Evolutionary conservation across 2,888 invertebrate genomes (phyloP).

Genomic region (Latheticus oryzae): DNA sequence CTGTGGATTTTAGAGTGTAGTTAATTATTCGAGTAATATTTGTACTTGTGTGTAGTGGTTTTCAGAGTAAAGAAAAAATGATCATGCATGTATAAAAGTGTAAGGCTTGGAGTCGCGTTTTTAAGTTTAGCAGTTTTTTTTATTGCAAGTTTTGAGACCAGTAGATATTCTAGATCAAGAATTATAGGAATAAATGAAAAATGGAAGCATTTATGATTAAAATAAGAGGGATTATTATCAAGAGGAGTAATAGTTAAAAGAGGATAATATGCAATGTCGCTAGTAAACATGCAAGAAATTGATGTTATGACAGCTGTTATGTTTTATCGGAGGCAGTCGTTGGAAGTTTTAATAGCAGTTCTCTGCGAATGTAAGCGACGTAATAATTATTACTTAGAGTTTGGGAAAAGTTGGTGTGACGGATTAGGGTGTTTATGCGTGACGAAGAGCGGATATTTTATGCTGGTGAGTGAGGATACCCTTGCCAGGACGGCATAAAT

Average conservation of each 20-base stretch:
- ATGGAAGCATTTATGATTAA: no score
- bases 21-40: slow-evolving; percentile 21
- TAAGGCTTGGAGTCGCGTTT: slow-evolving; percentile 17
- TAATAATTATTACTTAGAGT: slow-evolving; percentile 39
- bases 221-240: no score
- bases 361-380: slow-evolving; percentile 31
- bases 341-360: slow-evolving; percentile 35
- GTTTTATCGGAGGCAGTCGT: slow-evolving; percentile 26
- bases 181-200: slow-evolving; percentile 27
- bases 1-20: slow-evolving; percentile 15
- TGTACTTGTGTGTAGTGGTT: neutral
- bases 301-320: slow-evolving; percentile 33
- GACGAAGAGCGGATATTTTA: slow-evolving; percentile 35
- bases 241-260: no score
- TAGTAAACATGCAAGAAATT: slow-evolving; percentile 24
- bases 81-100: slow-evolving; percentile 26
- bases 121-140: slow-evolving; percentile 23
- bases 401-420: slow-evolving; percentile 38
- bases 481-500: slow-evolving; percentile 32
- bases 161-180: no score
- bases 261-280: no score
- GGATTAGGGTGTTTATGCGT: slow-evolving; percentile 40
- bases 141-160: slow-evolving; percentile 18
- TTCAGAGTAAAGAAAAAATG: slow-evolving; percentile 17
- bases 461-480: slow-evolving; percentile 27